Conservation (phyloP, 2,888 invertebrate genomes). For the Polyommatus iphigenia region DNA sequence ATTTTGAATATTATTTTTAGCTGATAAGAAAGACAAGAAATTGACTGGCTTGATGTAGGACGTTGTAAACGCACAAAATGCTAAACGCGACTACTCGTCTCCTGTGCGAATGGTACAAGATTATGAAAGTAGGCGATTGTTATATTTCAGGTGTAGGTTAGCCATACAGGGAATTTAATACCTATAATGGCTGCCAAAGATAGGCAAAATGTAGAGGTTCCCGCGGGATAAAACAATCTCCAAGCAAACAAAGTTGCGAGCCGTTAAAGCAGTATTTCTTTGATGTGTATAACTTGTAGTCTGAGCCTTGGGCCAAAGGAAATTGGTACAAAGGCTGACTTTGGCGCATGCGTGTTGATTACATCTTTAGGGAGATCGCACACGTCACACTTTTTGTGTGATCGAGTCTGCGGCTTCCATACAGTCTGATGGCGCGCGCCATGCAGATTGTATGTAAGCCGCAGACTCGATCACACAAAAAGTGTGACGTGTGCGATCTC, state of each 20-base stretch:
- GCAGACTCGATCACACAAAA: too few relatives aligned
- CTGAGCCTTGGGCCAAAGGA: slow-evolving; percentile 34
- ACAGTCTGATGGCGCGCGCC: too few relatives aligned
- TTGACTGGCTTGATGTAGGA: neutral
- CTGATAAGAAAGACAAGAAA: neutral
- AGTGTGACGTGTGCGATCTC: too few relatives aligned
- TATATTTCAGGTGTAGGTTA: neutral
- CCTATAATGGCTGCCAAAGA: too few relatives aligned
- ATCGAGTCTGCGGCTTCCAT: too few relatives aligned
- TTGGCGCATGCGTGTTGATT: slow-evolving; percentile 35
- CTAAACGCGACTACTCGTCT: neutral
- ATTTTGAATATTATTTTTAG: neutral
- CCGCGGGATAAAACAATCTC: neutral
- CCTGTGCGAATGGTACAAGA: neutral
- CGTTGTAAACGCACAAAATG: neutral
- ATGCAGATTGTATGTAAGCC: too few relatives aligned
- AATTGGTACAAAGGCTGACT: neutral
- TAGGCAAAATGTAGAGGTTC: neutral
- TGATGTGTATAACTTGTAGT: neutral
- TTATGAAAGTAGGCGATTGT: neutral
- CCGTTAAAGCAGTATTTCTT: neutral
- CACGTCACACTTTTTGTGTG: too few relatives aligned
- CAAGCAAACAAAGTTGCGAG: neutral
- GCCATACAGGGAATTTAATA: too few relatives aligned
- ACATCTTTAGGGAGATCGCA: too few relatives aligned